Percentiles rank a stretch among this genome's conserved stretches.
phyloP scores from a whole-genome alignment of 1,140 invertebrate species.

The Leguminivora glycinivorella region DNA sequence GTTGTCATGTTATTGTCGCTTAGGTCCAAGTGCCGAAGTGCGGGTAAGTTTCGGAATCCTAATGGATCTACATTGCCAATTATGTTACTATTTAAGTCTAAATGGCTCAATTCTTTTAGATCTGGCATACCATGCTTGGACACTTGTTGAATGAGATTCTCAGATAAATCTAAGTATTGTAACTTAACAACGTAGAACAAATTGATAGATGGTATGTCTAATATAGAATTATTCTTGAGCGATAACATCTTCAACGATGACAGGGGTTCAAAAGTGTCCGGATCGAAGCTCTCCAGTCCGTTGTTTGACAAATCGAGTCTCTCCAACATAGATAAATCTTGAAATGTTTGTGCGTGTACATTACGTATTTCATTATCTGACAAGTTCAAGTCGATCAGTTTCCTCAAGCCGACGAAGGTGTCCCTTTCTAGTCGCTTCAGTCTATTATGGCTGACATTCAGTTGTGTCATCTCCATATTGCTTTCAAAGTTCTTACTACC shows the following conservation, averaged over 20 bases:
- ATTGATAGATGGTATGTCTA: slow-evolving; percentile 86
- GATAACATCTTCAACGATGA: slow-evolving; percentile 84
- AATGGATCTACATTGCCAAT: slow-evolving; percentile 84
- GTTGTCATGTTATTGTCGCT: slow-evolving; percentile 89
- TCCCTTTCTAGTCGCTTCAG: slow-evolving; percentile 85
- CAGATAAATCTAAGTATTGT: slow-evolving; percentile 84
- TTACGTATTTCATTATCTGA: slow-evolving; percentile 88
- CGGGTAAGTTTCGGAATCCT: slow-evolving; percentile 84
- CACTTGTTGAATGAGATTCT: slow-evolving; percentile 86
- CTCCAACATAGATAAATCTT: slow-evolving; percentile 84
- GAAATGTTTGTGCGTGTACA: slow-evolving; percentile 85
- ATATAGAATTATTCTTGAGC: slow-evolving; percentile 87
- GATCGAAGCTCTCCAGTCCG: slow-evolving; percentile 84
- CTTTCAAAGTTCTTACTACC: slow-evolving; percentile 89
- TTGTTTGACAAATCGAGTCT: slow-evolving; percentile 88
- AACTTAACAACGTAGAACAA: slow-evolving; percentile 82
- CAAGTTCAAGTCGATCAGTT: slow-evolving; percentile 84
- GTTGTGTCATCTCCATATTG: slow-evolving; percentile 83
- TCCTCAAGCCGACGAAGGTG: slow-evolving; percentile 86
- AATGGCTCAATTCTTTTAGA: slow-evolving; percentile 82
- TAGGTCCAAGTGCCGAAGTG: slow-evolving; percentile 86
- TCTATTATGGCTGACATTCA: slow-evolving; percentile 89
- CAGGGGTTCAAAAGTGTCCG: slow-evolving; percentile 85
- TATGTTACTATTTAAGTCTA: slow-evolving; percentile 86
- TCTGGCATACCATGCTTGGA: slow-evolving; percentile 83